Evolutionary conservation across 2,888 invertebrate species (phyloP).

Genomic region (Sinodicranocentrus sp.): DNA sequence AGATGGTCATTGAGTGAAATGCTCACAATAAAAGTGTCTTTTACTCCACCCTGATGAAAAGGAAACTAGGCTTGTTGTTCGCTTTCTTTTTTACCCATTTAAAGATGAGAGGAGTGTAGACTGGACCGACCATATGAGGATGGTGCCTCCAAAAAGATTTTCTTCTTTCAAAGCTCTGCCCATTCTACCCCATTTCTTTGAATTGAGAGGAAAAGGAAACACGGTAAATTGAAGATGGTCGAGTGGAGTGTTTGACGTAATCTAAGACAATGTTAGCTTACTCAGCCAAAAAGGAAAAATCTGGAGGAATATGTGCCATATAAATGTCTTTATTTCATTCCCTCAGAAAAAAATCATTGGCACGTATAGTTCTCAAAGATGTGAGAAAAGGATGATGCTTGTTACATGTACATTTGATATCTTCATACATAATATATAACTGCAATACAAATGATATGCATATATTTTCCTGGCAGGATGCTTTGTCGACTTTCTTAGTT

Average conservation of each 20-base stretch:
- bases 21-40: not conserved
- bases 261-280: constrained; percentile 36
- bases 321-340: not conserved
- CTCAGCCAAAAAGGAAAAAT: not conserved
- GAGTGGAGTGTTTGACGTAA: constrained; percentile 27
- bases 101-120: not conserved
- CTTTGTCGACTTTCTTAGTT: no score
- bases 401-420: no score
- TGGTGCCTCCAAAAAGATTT: constrained; percentile 1
- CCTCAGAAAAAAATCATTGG: not conserved
- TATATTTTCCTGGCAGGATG: no score
- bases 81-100: constrained; percentile 5
- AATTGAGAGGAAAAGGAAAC: constrained; percentile 13
- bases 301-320: not conserved
- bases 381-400: no score
- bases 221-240: constrained; percentile 30
- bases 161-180: not conserved
- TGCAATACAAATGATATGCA: no score
- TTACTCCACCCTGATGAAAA: not conserved
- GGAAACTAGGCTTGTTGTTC: not conserved
- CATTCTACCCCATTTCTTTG: not conserved
- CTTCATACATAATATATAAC: no score
- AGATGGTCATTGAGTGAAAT: no score
- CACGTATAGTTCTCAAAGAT: no score
- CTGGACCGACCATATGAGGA: not conserved